A percentile compares a stretch with the other conserved stretches of the same genome.
These are phyloP conservation scores for Istiophorus platypterus DNA, from an alignment of 2,113 vertebrate species.

Conservation along the genomic window DNA sequence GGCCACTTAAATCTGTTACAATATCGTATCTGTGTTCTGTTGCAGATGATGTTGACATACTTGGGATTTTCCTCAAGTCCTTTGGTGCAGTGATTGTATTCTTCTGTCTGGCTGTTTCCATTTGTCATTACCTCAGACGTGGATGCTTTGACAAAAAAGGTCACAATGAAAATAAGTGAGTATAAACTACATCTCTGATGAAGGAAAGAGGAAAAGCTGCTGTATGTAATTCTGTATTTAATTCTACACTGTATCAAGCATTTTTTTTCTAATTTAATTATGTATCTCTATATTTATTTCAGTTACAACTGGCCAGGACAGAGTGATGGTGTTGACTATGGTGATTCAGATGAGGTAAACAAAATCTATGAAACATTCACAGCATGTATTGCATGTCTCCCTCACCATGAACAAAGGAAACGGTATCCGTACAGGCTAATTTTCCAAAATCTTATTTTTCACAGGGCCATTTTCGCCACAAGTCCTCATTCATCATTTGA, in stretches of 20 bases:
- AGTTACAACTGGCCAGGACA: constrained; percentile 93
- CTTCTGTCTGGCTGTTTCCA: constrained; percentile 84
- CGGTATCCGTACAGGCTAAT: not conserved
- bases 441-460: constrained; percentile 34
- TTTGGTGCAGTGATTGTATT: constrained; percentile 87
- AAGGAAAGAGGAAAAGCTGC: not conserved
- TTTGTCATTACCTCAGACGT: constrained; percentile 91
- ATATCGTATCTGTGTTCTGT: constrained; percentile 23
- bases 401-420: not conserved
- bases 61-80: constrained; percentile 90
- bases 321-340: constrained; percentile 89
- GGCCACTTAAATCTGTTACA: not conserved
- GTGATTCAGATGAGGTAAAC: constrained; percentile 93
- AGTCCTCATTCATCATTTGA: constrained; percentile 98
- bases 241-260: not conserved
- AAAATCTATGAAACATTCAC: not conserved
- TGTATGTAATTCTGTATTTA: not conserved
- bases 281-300: constrained; percentile 34
- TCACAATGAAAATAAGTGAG: constrained; percentile 90
- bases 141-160: constrained; percentile 90
- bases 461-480: constrained; percentile 98
- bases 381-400: not conserved
- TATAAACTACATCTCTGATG: constrained; percentile 19
- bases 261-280: not conserved
- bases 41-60: constrained; percentile 93